Evolutionary conservation across 2,888 invertebrate species (phyloP).

Genomic region (Drosophila cyrtoloma): DNA sequence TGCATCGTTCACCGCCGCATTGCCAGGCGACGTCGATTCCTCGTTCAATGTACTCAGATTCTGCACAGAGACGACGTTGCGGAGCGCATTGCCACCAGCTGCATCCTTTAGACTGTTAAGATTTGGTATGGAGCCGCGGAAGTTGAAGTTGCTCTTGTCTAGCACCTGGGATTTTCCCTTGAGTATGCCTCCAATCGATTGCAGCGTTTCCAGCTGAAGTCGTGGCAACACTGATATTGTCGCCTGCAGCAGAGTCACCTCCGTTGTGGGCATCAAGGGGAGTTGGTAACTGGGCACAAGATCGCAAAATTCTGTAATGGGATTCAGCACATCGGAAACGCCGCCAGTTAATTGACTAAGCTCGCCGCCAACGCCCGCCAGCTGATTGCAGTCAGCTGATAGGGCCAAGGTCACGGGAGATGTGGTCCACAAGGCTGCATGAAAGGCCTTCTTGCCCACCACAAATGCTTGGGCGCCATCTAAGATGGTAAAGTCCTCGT

Average conservation of each 20-base stretch:
- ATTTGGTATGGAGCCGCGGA: slow-evolving; percentile 85
- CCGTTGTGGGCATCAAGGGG: slow-evolving; percentile 86
- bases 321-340: slow-evolving; percentile 89
- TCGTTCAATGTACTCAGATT: slow-evolving; percentile 84
- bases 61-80: slow-evolving; percentile 86
- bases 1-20: slow-evolving; percentile 27
- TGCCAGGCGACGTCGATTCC: slow-evolving; percentile 59
- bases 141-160: slow-evolving; percentile 84
- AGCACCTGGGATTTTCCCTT: slow-evolving; percentile 86
- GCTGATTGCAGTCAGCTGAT: slow-evolving; percentile 87
- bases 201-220: slow-evolving; percentile 91
- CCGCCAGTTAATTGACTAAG: slow-evolving; percentile 88
- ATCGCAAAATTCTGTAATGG: slow-evolving; percentile 93
- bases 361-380: slow-evolving; percentile 86
- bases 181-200: slow-evolving; percentile 89
- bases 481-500: slow-evolving; percentile 90
- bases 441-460: slow-evolving; percentile 90
- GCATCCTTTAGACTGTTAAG: slow-evolving; percentile 81
- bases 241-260: slow-evolving; percentile 90
- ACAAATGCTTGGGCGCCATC: slow-evolving; percentile 87
- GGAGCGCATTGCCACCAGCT: slow-evolving; percentile 65
- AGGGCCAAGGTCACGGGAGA: slow-evolving; percentile 90
- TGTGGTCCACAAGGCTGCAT: slow-evolving; percentile 90
- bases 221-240: slow-evolving; percentile 91
- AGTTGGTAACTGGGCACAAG: slow-evolving; percentile 90